Conservation (phyloP, 2,113 vertebrate genomes). For the Malurus elegans region DNA sequence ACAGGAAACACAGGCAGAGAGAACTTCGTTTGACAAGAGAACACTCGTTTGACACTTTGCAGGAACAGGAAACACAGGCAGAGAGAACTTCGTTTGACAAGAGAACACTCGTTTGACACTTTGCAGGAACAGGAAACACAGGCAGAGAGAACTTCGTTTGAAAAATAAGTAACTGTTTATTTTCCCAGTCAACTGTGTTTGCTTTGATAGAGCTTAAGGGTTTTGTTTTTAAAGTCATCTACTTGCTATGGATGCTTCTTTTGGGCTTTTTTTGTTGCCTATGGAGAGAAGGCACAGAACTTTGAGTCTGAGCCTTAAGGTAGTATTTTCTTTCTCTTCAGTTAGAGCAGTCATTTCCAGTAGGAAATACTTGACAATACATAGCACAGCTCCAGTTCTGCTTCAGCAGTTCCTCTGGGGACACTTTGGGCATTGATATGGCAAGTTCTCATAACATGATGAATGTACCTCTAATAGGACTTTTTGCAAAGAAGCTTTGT, state of each 20-base stretch:
- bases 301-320: not conserved
- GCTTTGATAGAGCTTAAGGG: not conserved
- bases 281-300: not conserved
- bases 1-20: not conserved
- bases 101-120: not conserved
- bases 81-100: not conserved
- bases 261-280: not conserved
- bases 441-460: not conserved
- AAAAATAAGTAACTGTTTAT: not conserved
- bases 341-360: not conserved
- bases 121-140: not conserved
- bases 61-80: not conserved
- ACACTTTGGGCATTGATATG: fast-evolving
- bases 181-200: not conserved
- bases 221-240: not conserved
- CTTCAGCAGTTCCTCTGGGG: not conserved
- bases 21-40: not conserved
- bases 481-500: not conserved
- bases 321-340: not conserved
- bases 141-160: not conserved
- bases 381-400: fast-evolving
- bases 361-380: fast-evolving
- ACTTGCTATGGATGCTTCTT: not conserved
- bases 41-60: too few species aligned
- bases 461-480: not conserved